Evolutionary conservation across 2,888 invertebrate species (phyloP).

Genomic region (Agonopterix subpropinquella): DNA sequence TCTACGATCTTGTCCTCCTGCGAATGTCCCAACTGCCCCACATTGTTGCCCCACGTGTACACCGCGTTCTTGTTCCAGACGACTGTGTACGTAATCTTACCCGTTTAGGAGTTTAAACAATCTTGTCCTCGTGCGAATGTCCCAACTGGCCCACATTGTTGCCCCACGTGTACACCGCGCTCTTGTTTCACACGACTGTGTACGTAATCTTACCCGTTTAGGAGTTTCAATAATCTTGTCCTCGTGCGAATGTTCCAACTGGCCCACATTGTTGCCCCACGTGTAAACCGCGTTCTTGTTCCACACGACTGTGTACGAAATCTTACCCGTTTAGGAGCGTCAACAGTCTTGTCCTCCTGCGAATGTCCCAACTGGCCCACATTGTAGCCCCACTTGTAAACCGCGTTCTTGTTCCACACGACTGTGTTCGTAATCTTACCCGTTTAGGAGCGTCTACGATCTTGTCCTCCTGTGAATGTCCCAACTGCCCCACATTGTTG

Average conservation of each 20-base stretch:
- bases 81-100: slow-evolving; percentile 30
- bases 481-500: slow-evolving; percentile 87
- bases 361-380: slow-evolving; percentile 87
- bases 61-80: slow-evolving; percentile 6
- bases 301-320: slow-evolving; percentile 82
- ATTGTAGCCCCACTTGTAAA: slow-evolving; percentile 90
- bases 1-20: too few species aligned
- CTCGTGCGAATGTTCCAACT: slow-evolving; percentile 80
- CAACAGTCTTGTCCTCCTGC: slow-evolving; percentile 58
- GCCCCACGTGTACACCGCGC: slow-evolving; percentile 86
- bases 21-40: too few species aligned
- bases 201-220: slow-evolving; percentile 65
- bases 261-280: slow-evolving; percentile 90
- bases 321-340: slow-evolving; percentile 65
- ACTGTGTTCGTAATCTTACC: slow-evolving; percentile 31
- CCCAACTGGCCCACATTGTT: slow-evolving; percentile 89
- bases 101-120: slow-evolving; percentile 61
- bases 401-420: slow-evolving; percentile 74
- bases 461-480: slow-evolving; percentile 74
- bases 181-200: slow-evolving; percentile 79
- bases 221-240: slow-evolving; percentile 62
- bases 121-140: slow-evolving; percentile 69
- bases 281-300: slow-evolving; percentile 79
- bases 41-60: too few species aligned
- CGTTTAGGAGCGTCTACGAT: slow-evolving; percentile 61